phyloP scores from a whole-genome alignment of 2,888 invertebrate genomes.

The Drosophila maculinotata region DNA sequence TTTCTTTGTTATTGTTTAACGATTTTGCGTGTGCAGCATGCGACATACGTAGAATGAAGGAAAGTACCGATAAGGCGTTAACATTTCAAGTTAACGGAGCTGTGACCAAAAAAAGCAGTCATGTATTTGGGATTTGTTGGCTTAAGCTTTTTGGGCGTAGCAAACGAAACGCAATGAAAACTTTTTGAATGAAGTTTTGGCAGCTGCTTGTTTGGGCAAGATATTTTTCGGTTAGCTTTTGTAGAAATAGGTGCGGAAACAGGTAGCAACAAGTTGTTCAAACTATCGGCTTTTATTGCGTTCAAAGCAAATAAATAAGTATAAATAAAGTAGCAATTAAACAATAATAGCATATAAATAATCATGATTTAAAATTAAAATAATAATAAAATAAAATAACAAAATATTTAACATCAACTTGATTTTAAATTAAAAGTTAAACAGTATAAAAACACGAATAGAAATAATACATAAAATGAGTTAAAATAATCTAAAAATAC shows the following conservation, averaged over 20 bases:
- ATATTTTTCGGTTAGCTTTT: conserved; percentile 4
- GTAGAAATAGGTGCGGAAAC: conserved; percentile 25
- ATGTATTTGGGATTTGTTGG: conserved; percentile 33
- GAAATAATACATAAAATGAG: no score
- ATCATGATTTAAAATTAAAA: no score
- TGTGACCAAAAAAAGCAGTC: conserved; percentile 42
- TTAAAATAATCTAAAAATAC: no score
- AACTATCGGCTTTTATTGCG: neutral
- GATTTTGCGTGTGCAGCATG: conserved; percentile 71
- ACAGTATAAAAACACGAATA: no score
- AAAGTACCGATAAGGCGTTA: conserved; percentile 62
- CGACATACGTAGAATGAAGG: conserved; percentile 70
- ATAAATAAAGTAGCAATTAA: no score
- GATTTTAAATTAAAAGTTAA: no score
- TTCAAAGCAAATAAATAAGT: neutral
- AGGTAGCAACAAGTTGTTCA: conserved; percentile 8
- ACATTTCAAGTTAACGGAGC: conserved; percentile 63
- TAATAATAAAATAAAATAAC: no score
- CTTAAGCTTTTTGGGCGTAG: conserved; percentile 36
- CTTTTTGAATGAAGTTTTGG: conserved; percentile 36
- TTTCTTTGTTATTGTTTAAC: conserved; percentile 25
- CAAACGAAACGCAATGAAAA: conserved; percentile 23
- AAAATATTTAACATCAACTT: no score
- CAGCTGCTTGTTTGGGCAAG: conserved; percentile 13
- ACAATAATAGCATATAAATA: neutral